Conservation (phyloP, 1,140 invertebrate species). For the Ceratosolen fusciceps region DNA sequence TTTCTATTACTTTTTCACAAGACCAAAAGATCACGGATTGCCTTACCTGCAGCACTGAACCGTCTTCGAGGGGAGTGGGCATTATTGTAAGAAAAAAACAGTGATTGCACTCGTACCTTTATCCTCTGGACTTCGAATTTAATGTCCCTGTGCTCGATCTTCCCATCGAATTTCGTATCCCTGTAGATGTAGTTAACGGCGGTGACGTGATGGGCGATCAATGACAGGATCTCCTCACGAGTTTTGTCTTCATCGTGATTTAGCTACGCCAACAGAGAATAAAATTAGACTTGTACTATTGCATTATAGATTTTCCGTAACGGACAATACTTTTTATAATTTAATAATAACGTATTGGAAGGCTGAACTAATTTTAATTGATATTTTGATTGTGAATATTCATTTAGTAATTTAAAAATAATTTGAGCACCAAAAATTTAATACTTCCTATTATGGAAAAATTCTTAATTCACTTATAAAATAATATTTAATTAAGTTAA, state of each 20-base stretch:
- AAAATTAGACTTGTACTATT: neutral
- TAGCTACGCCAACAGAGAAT: conserved; percentile 61
- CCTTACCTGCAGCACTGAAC: no score
- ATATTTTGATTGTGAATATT: neutral
- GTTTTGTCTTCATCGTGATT: conserved; percentile 86
- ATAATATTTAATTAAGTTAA: no score
- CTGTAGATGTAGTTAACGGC: conserved; percentile 98
- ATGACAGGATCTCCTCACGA: conserved; percentile 95
- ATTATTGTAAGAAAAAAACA: neutral
- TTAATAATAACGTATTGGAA: no score
- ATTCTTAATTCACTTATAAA: no score
- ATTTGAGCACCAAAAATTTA: no score
- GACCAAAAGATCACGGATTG: no score
- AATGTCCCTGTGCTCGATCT: conserved; percentile 90
- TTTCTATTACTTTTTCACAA: neutral
- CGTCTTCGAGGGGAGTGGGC: neutral
- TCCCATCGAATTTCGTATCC: conserved; percentile 93
- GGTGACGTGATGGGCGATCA: conserved; percentile 98
- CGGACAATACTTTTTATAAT: no score
- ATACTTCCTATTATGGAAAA: no score
- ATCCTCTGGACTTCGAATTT: conserved; percentile 98
- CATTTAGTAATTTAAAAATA: no score
- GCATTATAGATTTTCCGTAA: no score
- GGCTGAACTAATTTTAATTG: no score
- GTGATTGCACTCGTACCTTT: conserved; percentile 76